These are phyloP conservation scores for Cuculus canorus DNA, from an alignment of 2,797 vertebrate species.

Conservation along the genomic window DNA sequence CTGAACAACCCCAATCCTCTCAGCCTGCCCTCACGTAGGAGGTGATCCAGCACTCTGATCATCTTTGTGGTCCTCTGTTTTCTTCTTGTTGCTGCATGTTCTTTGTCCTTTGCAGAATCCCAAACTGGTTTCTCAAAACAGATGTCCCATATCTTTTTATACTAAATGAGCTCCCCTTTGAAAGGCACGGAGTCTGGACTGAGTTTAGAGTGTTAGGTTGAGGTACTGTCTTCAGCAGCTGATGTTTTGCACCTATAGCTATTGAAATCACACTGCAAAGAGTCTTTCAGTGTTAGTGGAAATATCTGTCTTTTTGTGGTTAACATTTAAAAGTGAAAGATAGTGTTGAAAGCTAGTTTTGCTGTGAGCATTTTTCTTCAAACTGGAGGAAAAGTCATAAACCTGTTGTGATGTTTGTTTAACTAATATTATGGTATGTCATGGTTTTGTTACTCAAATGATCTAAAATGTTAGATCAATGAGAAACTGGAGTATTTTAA, in stretches of 20 bases:
- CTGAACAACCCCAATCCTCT: no score
- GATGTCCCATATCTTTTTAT: neutral
- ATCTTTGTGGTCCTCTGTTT: no score
- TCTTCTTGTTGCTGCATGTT: neutral
- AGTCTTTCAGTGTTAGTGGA: neutral
- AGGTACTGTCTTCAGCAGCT: neutral
- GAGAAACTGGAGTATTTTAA: neutral
- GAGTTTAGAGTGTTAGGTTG: neutral
- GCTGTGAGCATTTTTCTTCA: neutral
- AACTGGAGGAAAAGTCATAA: neutral
- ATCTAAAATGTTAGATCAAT: neutral
- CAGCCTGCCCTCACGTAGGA: no score
- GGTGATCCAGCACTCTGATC: no score
- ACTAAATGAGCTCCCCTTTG: neutral
- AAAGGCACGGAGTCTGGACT: neutral
- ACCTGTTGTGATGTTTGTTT: neutral
- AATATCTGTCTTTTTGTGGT: neutral
- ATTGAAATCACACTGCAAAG: neutral
- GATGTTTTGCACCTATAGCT: neutral
- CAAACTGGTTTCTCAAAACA: neutral
- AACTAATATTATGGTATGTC: neutral
- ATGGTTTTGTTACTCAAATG: neutral
- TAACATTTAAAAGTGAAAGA: neutral
- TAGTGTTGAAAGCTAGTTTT: neutral
- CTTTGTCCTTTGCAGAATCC: neutral